Conservation (phyloP, 2,797 vertebrate genomes). For the Etheostoma nigrum region DNA sequence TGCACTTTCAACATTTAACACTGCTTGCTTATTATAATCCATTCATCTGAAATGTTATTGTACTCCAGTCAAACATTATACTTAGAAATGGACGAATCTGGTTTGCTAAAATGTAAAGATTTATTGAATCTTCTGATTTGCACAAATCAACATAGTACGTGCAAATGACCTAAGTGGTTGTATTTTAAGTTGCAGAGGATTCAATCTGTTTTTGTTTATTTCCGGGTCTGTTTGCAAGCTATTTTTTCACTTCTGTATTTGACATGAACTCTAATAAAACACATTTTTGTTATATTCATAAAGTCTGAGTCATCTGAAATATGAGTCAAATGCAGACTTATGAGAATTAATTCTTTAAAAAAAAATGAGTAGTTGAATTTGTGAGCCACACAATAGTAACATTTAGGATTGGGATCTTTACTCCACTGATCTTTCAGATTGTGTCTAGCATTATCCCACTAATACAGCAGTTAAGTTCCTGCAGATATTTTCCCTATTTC, state of each 20-base stretch:
- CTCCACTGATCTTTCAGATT: constrained; percentile 45
- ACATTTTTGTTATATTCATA: no score
- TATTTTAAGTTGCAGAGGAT: background rate
- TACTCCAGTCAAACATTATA: background rate
- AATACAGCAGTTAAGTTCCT: constrained; percentile 57
- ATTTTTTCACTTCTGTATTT: background rate
- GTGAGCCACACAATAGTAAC: background rate
- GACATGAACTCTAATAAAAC: background rate
- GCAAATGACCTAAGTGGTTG: background rate
- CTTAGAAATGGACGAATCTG: background rate
- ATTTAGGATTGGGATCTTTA: constrained; percentile 14
- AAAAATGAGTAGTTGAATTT: background rate
- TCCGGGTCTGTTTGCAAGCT: background rate
- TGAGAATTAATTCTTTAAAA: background rate
- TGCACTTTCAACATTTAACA: background rate
- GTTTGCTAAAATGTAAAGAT: background rate
- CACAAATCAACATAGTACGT: background rate
- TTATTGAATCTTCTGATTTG: background rate
- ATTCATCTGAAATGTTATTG: background rate
- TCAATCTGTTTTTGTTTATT: background rate
- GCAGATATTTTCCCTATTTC: constrained; percentile 50
- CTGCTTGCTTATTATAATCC: background rate
- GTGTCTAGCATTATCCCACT: constrained; percentile 47
- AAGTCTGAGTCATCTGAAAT: constrained; percentile 3
- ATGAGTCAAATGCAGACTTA: background rate